phyloP scores from a whole-genome alignment of 1,140 invertebrate species.

The Dendrolimus punctatus region DNA sequence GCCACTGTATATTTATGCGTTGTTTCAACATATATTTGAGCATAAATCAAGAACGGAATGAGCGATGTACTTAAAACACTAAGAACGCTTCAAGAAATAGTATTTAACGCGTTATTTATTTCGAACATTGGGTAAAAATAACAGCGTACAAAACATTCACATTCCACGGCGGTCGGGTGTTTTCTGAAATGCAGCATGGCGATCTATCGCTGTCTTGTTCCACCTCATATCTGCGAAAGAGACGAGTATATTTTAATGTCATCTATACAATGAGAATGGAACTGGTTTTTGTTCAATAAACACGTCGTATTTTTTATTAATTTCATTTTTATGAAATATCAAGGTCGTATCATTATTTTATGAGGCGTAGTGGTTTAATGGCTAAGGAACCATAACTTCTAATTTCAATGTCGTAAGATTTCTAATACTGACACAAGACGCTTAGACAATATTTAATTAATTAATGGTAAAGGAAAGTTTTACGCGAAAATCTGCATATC shows the following conservation, averaged over 20 bases:
- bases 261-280: slow-evolving; percentile 32
- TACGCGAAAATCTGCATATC: too few species aligned
- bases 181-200: slow-evolving; percentile 24
- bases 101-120: too few species aligned
- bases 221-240: slow-evolving; percentile 39
- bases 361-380: not conserved
- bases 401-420: too few species aligned
- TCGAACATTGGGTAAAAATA: slow-evolving; percentile 1
- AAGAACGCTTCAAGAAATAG: not conserved
- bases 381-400: too few species aligned
- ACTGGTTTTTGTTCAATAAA: slow-evolving; percentile 33
- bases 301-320: slow-evolving; percentile 11
- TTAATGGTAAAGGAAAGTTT: too few species aligned
- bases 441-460: too few species aligned
- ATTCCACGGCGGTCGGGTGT: slow-evolving; percentile 17
- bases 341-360: slow-evolving; percentile 20
- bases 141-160: slow-evolving; percentile 13
- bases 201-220: slow-evolving; percentile 19
- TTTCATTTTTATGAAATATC: slow-evolving; percentile 22
- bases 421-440: too few species aligned
- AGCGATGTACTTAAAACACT: slow-evolving; percentile 6
- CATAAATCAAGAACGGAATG: slow-evolving; percentile 38
- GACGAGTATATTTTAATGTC: slow-evolving; percentile 25
- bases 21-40: slow-evolving; percentile 21
- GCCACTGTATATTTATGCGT: slow-evolving; percentile 16